These are phyloP conservation scores for Epinephelus moara DNA, from an alignment of 2,113 vertebrate genomes.

Conservation along the genomic window DNA sequence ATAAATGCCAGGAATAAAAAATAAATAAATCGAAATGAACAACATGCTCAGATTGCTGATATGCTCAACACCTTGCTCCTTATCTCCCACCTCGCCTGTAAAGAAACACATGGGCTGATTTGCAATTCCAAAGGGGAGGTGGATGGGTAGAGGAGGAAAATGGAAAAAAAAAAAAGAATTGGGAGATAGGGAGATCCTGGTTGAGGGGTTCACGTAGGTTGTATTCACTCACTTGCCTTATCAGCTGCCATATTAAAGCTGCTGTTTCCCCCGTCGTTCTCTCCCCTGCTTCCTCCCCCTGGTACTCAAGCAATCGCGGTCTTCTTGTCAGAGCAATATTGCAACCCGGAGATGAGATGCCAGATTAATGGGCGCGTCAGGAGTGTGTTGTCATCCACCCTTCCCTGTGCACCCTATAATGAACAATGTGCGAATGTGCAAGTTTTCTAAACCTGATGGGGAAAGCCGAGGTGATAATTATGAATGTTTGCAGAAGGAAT, in stretches of 20 bases:
- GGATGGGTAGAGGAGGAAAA: conserved; percentile 25
- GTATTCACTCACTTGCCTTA: conserved; percentile 63
- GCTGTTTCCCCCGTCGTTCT: conserved; percentile 3
- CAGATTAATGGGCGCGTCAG: conserved; percentile 59
- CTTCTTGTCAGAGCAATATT: conserved; percentile 58
- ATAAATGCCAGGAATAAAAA: conserved; percentile 55
- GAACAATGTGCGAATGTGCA: neutral
- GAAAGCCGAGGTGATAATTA: conserved; percentile 51
- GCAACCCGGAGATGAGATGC: conserved; percentile 53
- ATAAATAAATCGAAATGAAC: conserved; percentile 61
- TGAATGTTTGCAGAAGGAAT: conserved; percentile 38
- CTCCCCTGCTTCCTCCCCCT: neutral
- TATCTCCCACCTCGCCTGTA: conserved; percentile 62
- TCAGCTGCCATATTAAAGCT: conserved; percentile 61
- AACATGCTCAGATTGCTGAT: conserved; percentile 67
- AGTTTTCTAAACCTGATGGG: conserved; percentile 15
- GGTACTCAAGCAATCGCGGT: conserved; percentile 41
- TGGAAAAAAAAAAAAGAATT: conserved; percentile 5
- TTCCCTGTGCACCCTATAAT: conserved; percentile 14
- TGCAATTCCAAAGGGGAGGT: conserved; percentile 61
- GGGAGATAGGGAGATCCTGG: conserved; percentile 44
- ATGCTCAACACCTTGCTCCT: conserved; percentile 44
- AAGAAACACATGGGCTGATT: conserved; percentile 55
- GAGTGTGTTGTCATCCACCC: conserved; percentile 41
- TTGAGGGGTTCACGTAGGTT: conserved; percentile 45